Conservation (phyloP, 2,888 invertebrate genomes). For the Nephrotoma appendiculata region DNA sequence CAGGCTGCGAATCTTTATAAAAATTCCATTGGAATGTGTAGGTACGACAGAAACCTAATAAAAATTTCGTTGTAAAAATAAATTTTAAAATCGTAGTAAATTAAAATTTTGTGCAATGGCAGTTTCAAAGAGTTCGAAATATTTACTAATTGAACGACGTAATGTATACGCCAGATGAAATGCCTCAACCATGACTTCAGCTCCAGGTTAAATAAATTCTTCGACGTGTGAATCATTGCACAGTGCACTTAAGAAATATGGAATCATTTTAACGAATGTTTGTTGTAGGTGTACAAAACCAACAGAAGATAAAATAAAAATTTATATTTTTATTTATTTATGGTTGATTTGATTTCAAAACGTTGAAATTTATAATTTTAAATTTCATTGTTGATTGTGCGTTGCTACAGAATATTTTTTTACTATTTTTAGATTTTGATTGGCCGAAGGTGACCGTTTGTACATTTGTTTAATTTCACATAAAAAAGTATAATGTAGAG, state of each 20-base stretch:
- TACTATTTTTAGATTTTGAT: not conserved
- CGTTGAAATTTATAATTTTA: not conserved
- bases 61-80: not conserved
- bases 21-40: not conserved
- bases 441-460: not conserved
- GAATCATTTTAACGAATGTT: not conserved
- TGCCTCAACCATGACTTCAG: not conserved
- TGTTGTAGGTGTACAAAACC: not conserved
- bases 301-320: not conserved
- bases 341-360: not conserved
- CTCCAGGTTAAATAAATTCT: not conserved
- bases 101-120: not conserved
- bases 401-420: not conserved
- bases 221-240: not conserved
- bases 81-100: not conserved
- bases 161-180: not conserved
- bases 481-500: not conserved
- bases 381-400: not conserved
- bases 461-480: not conserved
- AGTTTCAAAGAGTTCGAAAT: not conserved
- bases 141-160: not conserved
- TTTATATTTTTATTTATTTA: not conserved
- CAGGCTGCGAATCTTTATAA: not conserved
- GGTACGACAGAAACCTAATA: not conserved
- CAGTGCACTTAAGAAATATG: not conserved